Conservation (phyloP, 2,113 vertebrate species). For the Lagopus muta region DNA sequence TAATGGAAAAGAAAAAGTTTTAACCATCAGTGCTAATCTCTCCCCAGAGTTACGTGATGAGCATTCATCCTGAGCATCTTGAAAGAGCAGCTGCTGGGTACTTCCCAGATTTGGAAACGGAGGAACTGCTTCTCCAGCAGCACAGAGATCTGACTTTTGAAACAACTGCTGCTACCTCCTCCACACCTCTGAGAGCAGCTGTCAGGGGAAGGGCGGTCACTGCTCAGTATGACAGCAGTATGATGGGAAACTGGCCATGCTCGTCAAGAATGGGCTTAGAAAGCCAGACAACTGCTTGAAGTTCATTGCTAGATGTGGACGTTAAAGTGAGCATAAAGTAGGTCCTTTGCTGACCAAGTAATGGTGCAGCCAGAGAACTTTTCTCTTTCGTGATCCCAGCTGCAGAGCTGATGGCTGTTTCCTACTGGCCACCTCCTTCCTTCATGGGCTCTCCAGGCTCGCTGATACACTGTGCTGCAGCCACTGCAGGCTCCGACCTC, state of each 20-base stretch:
- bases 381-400: not conserved
- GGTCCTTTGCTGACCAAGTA: not conserved
- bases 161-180: not conserved
- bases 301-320: not conserved
- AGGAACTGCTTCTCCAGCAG: not conserved
- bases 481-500: accelerated
- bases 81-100: not conserved
- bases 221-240: not conserved
- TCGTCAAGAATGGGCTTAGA: not conserved
- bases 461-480: not conserved
- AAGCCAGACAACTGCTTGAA: not conserved
- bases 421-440: not conserved
- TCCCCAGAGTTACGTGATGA: accelerated
- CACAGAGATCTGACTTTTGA: not conserved
- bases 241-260: accelerated
- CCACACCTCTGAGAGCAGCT: not conserved
- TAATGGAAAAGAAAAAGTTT: not conserved
- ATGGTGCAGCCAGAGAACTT: not conserved
- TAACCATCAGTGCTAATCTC: not conserved
- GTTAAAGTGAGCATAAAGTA: not conserved
- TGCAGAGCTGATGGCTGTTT: not conserved
- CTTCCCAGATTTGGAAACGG: not conserved
- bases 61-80: not conserved
- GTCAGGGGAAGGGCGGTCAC: too few relatives aligned
- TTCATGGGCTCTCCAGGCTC: not conserved